Evolutionary conservation across 1,140 invertebrate species (phyloP).

Genomic region (Drosophila subobscura): DNA sequence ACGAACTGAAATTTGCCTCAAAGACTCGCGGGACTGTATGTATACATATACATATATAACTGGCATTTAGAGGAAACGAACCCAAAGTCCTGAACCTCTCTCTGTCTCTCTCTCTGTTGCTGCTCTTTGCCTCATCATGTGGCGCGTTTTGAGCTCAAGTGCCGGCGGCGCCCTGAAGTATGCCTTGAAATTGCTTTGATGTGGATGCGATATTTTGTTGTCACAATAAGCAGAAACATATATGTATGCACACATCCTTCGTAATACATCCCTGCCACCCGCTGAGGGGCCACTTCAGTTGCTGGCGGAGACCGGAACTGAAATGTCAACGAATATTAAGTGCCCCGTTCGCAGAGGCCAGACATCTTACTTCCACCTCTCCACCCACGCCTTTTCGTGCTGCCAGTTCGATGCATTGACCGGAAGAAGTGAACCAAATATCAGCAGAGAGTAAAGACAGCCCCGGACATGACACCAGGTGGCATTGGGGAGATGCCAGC

Average conservation of each 20-base stretch:
- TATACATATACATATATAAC: slow-evolving; percentile 17
- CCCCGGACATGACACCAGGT: too few relatives aligned
- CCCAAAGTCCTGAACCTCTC: slow-evolving; percentile 46
- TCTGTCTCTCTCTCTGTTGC: background rate
- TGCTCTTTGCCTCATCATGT: slow-evolving; percentile 15
- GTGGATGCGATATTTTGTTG: slow-evolving; percentile 60
- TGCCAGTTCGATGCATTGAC: slow-evolving; percentile 76
- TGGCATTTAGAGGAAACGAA: slow-evolving; percentile 66
- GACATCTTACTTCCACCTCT: slow-evolving; percentile 12
- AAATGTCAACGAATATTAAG: slow-evolving; percentile 63
- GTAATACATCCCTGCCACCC: background rate
- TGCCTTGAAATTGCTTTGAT: slow-evolving; percentile 74
- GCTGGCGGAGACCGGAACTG: too few relatives aligned
- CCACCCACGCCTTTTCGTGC: slow-evolving; percentile 13
- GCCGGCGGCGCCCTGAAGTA: slow-evolving; percentile 69
- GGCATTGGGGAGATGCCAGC: too few relatives aligned
- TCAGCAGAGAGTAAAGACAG: slow-evolving; percentile 22
- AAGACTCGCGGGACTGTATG: slow-evolving; percentile 71
- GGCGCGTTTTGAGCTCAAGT: slow-evolving; percentile 54
- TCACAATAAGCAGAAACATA: slow-evolving; percentile 45
- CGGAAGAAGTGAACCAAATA: slow-evolving; percentile 45
- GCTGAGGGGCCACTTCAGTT: background rate
- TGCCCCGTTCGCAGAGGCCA: slow-evolving; percentile 51
- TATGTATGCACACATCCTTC: slow-evolving; percentile 18
- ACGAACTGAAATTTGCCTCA: slow-evolving; percentile 80